A percentile compares a stretch with the other conserved stretches of the same genome.
phyloP scores from a whole-genome alignment of 2,888 invertebrate species.

The Gerosis bhagava region DNA sequence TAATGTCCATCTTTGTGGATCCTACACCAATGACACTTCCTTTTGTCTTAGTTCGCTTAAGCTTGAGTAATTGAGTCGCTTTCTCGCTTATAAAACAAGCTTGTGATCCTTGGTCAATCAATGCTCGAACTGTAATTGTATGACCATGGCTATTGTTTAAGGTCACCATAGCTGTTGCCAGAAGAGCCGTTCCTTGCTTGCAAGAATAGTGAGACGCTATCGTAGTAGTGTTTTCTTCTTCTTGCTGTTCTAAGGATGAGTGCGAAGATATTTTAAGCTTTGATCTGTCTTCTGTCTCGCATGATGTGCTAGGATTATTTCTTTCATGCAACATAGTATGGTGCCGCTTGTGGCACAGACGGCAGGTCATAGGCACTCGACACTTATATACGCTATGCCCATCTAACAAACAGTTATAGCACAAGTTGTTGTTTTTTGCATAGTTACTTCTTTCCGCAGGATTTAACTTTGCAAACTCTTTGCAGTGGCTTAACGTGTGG shows the following conservation, averaged over 20 bases:
- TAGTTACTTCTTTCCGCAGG: constrained; percentile 6
- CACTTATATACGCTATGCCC: constrained; percentile 4
- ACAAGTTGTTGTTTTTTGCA: constrained; percentile 6
- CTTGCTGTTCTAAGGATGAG: neutral
- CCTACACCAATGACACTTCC: constrained; percentile 18
- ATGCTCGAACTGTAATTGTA: constrained; percentile 8
- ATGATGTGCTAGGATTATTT: neutral
- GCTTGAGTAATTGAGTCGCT: constrained; percentile 26
- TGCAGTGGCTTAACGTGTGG: constrained; percentile 11
- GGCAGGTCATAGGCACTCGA: constrained; percentile 2
- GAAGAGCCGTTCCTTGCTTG: neutral
- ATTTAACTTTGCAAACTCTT: constrained; percentile 6
- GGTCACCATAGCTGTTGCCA: constrained; percentile 3
- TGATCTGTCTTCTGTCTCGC: neutral
- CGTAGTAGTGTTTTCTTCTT: neutral
- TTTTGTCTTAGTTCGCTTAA: constrained; percentile 14
- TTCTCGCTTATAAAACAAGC: constrained; percentile 30
- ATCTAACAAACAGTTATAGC: constrained; percentile 4
- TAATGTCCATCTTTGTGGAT: constrained; percentile 19
- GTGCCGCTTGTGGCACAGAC: constrained; percentile 1
- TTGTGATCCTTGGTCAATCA: constrained; percentile 31
- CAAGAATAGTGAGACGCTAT: constrained; percentile 4
- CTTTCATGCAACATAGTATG: constrained; percentile 5
- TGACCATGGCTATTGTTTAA: neutral
- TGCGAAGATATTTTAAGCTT: neutral